Evolutionary conservation across 2,888 invertebrate genomes (phyloP), one percentile per base, ranked within the genome.

Genomic region (Epicampocera succincta): DNA sequence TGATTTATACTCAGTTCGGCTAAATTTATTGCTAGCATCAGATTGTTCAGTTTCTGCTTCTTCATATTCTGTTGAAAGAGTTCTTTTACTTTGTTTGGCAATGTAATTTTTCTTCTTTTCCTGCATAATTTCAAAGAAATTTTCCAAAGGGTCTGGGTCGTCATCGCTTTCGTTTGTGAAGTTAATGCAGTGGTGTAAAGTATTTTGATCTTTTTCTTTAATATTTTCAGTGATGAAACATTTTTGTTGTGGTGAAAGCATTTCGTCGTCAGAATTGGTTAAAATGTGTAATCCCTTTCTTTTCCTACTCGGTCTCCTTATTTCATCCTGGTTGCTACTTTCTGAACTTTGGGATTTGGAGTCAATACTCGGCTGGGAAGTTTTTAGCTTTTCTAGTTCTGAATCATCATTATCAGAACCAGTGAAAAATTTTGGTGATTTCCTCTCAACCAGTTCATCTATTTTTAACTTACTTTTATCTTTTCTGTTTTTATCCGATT

Each of bases 141-240:
- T 60, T 56, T 82, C 76, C n/a, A 80, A 72, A 19, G 78, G 66
- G 63, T 83, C 80, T 48, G 80, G 71, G 44, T 71, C 73, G 0
- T 74, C 48, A 54, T 68, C 58, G 13, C 52, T 60, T 8, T 71
- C 71, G n/a, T 54, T 58, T 9, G 17, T 29, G 13, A 17, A 0
- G 1, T 29, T 5, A n/a, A 1, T 21, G 8, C 13, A 21, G 2
- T 3, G 3, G 8, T 17, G 2, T 12, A 13, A 4, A 4, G 2
- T 33, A n/a, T 11, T 44, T 13, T 52, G 19, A 54, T 17, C 5
- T 11, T 6, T 15, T 5, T 38, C 15, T 1, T 66, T 42, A 9
- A 48, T 29, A 40, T 42, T 4, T 48, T 46, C 48, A 48, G 5
- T 48, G 4, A 1, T 11, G 1, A 48, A 48, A 17, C 19, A 19